These are phyloP conservation scores for Talpa occidentalis DNA, from an alignment of 2,113 vertebrate genomes.

Conservation along the genomic window DNA sequence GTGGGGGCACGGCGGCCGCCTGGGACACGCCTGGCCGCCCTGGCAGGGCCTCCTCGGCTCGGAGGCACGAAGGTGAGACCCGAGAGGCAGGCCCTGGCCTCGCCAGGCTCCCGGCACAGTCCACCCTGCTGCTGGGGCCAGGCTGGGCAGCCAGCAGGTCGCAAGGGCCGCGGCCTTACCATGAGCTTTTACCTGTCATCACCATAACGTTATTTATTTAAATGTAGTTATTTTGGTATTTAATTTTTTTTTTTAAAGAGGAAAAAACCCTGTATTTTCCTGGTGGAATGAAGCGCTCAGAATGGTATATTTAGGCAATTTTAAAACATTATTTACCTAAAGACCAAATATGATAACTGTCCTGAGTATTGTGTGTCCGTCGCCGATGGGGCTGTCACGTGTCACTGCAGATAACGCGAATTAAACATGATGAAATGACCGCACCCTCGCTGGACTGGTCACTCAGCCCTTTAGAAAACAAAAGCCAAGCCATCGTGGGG, in stretches of 20 bases:
- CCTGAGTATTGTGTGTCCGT: conserved; percentile 86
- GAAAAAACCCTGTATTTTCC: conserved; percentile 83
- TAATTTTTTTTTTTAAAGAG: conserved; percentile 84
- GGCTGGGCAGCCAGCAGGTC: too few species aligned
- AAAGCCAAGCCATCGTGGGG: conserved; percentile 65
- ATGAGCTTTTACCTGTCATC: conserved; percentile 81
- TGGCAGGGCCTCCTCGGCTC: too few species aligned
- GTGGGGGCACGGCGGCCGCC: conserved; percentile 47
- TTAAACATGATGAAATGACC: conserved; percentile 82
- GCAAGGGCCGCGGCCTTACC: conserved; percentile 63
- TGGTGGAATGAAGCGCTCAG: conserved; percentile 87
- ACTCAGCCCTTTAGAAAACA: conserved; percentile 81
- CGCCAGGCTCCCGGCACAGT: too few species aligned
- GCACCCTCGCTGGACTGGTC: conserved; percentile 86
- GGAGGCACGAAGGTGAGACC: too few species aligned
- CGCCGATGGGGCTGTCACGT: conserved; percentile 84
- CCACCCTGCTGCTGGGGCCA: too few species aligned
- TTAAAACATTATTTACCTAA: conserved; percentile 87
- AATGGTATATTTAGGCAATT: conserved; percentile 88
- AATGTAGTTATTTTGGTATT: conserved; percentile 84
- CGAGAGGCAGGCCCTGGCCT: too few species aligned
- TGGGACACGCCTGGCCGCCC: too few species aligned
- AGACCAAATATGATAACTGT: conserved; percentile 90
- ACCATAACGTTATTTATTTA: conserved; percentile 89
- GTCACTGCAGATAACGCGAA: conserved; percentile 84